Evolutionary conservation across 1,140 invertebrate genomes (phyloP).

Genomic region (Cotesia typhae): DNA sequence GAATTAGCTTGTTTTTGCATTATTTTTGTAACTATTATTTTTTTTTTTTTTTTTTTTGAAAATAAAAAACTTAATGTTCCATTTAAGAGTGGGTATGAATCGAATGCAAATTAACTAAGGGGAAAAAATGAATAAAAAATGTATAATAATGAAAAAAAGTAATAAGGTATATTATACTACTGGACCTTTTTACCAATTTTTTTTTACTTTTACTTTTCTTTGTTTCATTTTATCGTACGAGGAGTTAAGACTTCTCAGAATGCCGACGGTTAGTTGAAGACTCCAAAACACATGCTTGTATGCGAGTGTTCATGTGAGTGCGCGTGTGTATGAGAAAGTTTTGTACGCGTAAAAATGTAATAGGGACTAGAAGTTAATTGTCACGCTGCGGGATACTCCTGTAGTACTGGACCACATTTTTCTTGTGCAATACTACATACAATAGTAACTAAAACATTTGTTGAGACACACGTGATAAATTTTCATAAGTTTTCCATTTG

Average conservation of each 20-base stretch:
- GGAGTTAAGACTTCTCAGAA: slow-evolving; percentile 31
- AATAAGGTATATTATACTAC: background rate
- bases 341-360: background rate
- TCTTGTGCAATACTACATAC: background rate
- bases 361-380: slow-evolving; percentile 31
- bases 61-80: background rate
- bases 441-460: background rate
- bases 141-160: background rate
- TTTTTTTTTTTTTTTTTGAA: background rate
- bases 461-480: slow-evolving; percentile 2
- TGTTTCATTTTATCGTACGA: slow-evolving; percentile 4
- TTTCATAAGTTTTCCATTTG: slow-evolving; percentile 26
- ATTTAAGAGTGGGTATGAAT: too few relatives aligned
- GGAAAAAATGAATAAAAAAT: background rate
- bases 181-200: slow-evolving; percentile 22
- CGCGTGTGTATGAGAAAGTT: slow-evolving; percentile 1
- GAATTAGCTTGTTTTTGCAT: background rate
- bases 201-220: slow-evolving; percentile 21
- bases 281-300: slow-evolving; percentile 3
- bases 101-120: too few relatives aligned
- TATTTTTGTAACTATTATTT: slow-evolving; percentile 17
- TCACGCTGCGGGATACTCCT: slow-evolving; percentile 9
- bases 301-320: background rate
- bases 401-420: slow-evolving; percentile 15
- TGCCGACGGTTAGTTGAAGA: background rate